phyloP scores from a whole-genome alignment of 2,113 vertebrate genomes.

The Myanophis thanlyinensis region DNA sequence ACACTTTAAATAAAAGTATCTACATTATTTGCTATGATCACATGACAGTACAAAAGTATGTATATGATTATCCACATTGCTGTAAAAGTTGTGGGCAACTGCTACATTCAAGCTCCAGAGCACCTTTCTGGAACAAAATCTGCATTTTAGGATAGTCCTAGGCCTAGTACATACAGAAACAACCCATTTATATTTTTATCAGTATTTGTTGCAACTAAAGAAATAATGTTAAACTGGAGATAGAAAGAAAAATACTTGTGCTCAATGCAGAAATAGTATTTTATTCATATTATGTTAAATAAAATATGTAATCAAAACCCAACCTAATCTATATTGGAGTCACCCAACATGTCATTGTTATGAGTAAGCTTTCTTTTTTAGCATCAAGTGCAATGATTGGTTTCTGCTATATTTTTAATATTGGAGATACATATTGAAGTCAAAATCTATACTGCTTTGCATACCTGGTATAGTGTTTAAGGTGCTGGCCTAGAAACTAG shows the following conservation, averaged over 20 bases:
- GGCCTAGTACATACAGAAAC: neutral
- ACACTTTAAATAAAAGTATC: neutral
- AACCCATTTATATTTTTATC: neutral
- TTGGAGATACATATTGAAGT: neutral
- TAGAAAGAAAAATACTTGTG: neutral
- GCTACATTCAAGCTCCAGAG: neutral
- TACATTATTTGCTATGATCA: neutral
- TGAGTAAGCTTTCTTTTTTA: neutral
- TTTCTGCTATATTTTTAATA: neutral
- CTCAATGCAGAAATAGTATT: neutral
- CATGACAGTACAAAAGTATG: neutral
- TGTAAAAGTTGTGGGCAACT: neutral
- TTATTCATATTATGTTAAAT: neutral
- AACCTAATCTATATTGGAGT: neutral
- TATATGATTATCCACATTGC: neutral
- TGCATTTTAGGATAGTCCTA: neutral
- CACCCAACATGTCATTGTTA: neutral
- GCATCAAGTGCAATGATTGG: neutral
- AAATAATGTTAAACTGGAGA: neutral
- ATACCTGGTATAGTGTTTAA: neutral
- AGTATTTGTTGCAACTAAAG: neutral
- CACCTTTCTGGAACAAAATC: neutral
- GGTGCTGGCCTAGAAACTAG: neutral
- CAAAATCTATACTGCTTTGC: neutral
- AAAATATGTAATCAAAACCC: neutral